Percentiles rank a stretch among this genome's conserved stretches.
Conservation (phyloP, 2,888 invertebrate species). For the Strigamia transsilvanica region DNA sequence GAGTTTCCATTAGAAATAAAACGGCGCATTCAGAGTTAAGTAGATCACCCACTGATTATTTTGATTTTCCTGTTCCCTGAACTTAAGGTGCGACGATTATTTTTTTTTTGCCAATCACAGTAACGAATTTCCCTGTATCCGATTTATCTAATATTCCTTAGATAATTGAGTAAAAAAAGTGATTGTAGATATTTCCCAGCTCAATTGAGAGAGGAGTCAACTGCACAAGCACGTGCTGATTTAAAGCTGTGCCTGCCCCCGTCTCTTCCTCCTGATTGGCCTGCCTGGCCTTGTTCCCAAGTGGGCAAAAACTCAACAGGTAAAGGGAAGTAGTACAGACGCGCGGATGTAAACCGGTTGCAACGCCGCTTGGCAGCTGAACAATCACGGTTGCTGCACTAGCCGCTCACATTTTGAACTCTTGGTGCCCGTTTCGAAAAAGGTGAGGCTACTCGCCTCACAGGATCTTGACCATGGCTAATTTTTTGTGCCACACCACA, state of each 20-base stretch:
- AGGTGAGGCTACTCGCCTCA: constrained; percentile 46
- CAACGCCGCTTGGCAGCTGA: constrained; percentile 24
- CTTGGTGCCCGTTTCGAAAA: not conserved
- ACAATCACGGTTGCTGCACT: constrained; percentile 22
- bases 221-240: constrained; percentile 13
- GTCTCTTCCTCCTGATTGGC: constrained; percentile 48
- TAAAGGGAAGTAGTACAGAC: constrained; percentile 45
- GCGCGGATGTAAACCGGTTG: constrained; percentile 45
- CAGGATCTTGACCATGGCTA: constrained; percentile 38
- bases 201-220: not conserved
- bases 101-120: not conserved
- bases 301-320: constrained; percentile 49
- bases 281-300: constrained; percentile 43
- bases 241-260: constrained; percentile 31
- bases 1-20: not conserved
- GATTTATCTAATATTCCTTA: not conserved
- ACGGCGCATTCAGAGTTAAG: too few relatives aligned
- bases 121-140: too few relatives aligned
- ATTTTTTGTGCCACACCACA: not conserved
- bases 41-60: too few relatives aligned
- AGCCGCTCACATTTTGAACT: constrained; percentile 42
- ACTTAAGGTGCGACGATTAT: too few relatives aligned
- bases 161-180: not conserved
- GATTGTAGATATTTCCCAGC: not conserved
- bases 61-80: too few relatives aligned